Percentiles rank a stretch among this genome's conserved stretches.
phyloP scores from a whole-genome alignment of 2,888 invertebrate species.

The Pyrrhia umbra region DNA sequence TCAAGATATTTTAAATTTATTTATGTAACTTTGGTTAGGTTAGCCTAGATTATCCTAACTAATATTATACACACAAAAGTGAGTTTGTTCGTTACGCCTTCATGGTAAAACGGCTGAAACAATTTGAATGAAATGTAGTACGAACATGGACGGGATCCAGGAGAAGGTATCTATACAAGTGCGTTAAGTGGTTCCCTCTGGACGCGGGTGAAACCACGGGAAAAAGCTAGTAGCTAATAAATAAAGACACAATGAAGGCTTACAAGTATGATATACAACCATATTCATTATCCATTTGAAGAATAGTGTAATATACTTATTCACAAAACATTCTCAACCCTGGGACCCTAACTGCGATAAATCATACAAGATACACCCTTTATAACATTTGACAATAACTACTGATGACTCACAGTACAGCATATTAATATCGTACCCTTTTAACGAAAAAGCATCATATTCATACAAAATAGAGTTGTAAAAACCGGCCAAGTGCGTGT shows the following conservation, averaged over 20 bases:
- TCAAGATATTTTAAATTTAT: neutral
- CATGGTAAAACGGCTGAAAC: too few species aligned
- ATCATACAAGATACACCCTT: slow-evolving; percentile 11
- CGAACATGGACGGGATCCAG: too few species aligned
- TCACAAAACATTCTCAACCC: slow-evolving; percentile 7
- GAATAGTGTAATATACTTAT: slow-evolving; percentile 17
- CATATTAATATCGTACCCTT: slow-evolving; percentile 3
- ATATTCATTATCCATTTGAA: slow-evolving; percentile 8
- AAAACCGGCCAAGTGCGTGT: too few species aligned
- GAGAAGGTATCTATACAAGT: too few species aligned
- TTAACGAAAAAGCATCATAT: slow-evolving; percentile 20
- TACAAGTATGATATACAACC: slow-evolving; percentile 20
- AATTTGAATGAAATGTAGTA: too few species aligned
- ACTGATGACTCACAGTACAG: slow-evolving; percentile 9
- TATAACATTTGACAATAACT: neutral
- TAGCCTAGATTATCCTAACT: too few species aligned
- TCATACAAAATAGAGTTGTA: slow-evolving; percentile 55
- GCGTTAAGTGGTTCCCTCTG: too few species aligned
- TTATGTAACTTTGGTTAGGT: too few species aligned
- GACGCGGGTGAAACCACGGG: too few species aligned
- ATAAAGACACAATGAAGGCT: slow-evolving; percentile 2
- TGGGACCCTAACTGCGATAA: slow-evolving; percentile 15
- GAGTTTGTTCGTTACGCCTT: too few species aligned
- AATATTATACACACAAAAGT: too few species aligned
- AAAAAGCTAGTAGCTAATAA: too few species aligned